These are phyloP conservation scores for Clarias fuscus DNA, from an alignment of 2,797 vertebrate genomes.

Conservation along the genomic window DNA sequence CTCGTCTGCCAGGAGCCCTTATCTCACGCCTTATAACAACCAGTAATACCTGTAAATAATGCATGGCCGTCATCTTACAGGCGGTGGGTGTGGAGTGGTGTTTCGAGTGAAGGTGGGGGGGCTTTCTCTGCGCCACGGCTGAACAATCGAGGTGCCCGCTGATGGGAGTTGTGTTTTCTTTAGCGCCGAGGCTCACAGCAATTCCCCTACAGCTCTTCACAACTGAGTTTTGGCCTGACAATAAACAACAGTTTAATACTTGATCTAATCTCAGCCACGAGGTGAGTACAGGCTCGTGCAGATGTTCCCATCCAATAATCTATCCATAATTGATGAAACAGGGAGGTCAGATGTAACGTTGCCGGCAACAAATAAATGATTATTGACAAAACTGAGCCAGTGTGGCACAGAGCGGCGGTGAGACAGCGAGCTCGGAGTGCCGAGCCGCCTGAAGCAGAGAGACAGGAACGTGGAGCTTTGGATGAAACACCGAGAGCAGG, in stretches of 20 bases:
- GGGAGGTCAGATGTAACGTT: constrained; percentile 99
- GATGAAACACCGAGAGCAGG: constrained; percentile 47
- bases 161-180: constrained; percentile 80
- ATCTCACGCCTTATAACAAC: constrained; percentile 88
- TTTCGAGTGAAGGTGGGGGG: constrained; percentile 30
- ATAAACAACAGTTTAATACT: constrained; percentile 99
- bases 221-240: constrained; percentile 92
- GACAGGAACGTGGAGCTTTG: constrained; percentile 41
- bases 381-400: constrained; percentile 99
- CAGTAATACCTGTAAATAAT: constrained; percentile 93
- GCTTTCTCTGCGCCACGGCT: constrained; percentile 70
- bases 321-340: constrained; percentile 99
- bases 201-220: constrained; percentile 83
- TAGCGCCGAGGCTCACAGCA: constrained; percentile 77
- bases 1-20: constrained; percentile 85
- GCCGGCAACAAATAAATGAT: constrained; percentile 98
- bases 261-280: constrained; percentile 98
- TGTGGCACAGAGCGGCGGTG: constrained; percentile 78
- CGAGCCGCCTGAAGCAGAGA: constrained; percentile 52
- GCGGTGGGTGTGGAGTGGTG: constrained; percentile 39
- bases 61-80: constrained; percentile 82
- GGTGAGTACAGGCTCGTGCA: constrained; percentile 94
- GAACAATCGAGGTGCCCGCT: constrained; percentile 87
- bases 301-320: constrained; percentile 99
- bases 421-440: constrained; percentile 76